phyloP scores from a whole-genome alignment of 1,140 invertebrate genomes.

The Drosophila kurseongensis region DNA sequence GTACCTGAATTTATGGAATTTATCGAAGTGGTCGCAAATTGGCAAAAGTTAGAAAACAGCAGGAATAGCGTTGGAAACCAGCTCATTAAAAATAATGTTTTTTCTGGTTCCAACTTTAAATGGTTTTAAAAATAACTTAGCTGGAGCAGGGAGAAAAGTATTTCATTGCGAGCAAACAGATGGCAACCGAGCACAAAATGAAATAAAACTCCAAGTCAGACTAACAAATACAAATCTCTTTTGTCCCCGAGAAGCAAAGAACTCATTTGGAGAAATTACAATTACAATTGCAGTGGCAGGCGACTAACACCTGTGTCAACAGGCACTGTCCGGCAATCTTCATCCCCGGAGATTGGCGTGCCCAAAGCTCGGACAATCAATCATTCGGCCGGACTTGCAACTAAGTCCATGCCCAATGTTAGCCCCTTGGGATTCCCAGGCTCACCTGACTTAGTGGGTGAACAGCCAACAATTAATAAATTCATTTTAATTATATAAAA shows the following conservation, averaged over 20 bases:
- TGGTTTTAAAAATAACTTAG: conserved; percentile 11
- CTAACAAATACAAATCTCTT: conserved; percentile 28
- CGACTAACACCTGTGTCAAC: conserved; percentile 61
- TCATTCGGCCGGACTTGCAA: conserved; percentile 58
- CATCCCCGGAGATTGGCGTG: conserved; percentile 18
- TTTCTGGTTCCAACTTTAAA: background rate
- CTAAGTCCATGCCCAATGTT: conserved; percentile 40
- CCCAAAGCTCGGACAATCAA: conserved; percentile 51
- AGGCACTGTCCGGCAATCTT: conserved; percentile 13
- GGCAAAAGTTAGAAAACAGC: conserved; percentile 5
- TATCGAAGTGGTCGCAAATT: conserved; percentile 42
- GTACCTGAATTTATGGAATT: conserved; percentile 54
- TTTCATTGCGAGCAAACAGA: conserved; percentile 4
- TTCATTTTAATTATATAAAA: conserved; percentile 52
- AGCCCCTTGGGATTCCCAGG: background rate
- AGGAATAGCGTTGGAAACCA: background rate
- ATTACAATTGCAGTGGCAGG: conserved; percentile 61
- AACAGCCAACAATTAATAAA: conserved; percentile 52
- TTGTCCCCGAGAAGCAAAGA: conserved; percentile 40
- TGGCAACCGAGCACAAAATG: background rate
- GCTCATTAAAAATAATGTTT: conserved; percentile 34
- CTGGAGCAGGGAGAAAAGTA: background rate
- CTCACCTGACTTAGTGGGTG: conserved; percentile 5
- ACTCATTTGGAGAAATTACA: conserved; percentile 62
- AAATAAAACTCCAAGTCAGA: conserved; percentile 18